These are phyloP conservation scores for Acanthosepion esculentum DNA, from an alignment of 2,888 invertebrate genomes.

Conservation along the genomic window DNA sequence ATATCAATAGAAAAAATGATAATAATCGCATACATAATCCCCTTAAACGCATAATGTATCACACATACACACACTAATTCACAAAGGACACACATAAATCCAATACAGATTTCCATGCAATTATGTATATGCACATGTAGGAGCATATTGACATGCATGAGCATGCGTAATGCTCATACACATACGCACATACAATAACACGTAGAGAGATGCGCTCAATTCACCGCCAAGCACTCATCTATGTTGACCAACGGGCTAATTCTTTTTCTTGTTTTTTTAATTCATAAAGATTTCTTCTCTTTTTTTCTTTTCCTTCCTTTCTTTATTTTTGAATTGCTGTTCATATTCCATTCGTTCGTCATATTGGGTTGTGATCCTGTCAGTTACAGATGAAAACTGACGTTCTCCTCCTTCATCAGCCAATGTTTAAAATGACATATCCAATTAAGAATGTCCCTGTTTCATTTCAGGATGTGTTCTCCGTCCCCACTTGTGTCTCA, in stretches of 20 bases:
- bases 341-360: slow-evolving; percentile 20
- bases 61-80: not conserved
- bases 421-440: slow-evolving; percentile 33
- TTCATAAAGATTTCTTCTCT: not conserved
- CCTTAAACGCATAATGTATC: not conserved
- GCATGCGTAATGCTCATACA: not conserved
- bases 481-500: not conserved
- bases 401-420: slow-evolving; percentile 6
- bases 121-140: not conserved
- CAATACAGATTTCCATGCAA: not conserved
- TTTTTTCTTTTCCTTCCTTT: not conserved
- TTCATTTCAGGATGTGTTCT: not conserved
- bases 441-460: slow-evolving; percentile 8
- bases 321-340: not conserved
- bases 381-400: slow-evolving; percentile 9
- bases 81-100: not conserved
- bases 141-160: not conserved
- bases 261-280: not conserved
- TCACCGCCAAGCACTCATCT: not conserved
- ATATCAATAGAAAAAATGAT: too few species aligned
- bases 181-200: not conserved
- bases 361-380: slow-evolving; percentile 33
- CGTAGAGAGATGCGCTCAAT: not conserved
- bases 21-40: not conserved
- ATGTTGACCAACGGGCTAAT: slow-evolving; percentile 9